phyloP scores from a whole-genome alignment of 2,113 vertebrate genomes.

The Boleophthalmus pectinirostris region DNA sequence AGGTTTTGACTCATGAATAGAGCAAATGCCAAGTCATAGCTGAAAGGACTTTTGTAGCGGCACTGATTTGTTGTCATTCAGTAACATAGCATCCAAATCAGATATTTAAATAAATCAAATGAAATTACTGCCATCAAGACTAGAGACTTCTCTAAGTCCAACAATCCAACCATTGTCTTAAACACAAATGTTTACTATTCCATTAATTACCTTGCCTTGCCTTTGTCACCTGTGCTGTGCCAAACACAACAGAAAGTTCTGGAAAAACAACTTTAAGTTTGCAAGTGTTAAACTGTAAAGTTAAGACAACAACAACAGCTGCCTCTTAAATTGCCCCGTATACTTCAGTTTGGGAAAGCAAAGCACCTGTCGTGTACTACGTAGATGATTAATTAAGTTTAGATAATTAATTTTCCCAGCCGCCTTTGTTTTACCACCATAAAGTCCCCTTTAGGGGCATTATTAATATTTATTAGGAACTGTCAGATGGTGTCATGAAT shows the following conservation, averaged over 20 bases:
- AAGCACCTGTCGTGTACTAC: constrained; percentile 5
- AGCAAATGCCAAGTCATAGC: constrained; percentile 17
- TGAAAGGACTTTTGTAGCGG: background rate
- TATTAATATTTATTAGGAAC: constrained; percentile 66
- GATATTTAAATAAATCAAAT: no score
- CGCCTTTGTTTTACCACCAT: constrained; percentile 44
- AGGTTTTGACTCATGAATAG: constrained; percentile 25
- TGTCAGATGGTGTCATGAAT: constrained; percentile 66
- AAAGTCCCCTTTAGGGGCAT: constrained; percentile 55
- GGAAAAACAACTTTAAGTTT: background rate
- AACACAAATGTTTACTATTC: background rate
- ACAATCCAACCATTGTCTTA: background rate
- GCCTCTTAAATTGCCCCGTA: background rate
- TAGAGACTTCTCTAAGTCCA: background rate
- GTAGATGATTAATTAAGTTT: constrained; percentile 49
- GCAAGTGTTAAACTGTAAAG: constrained; percentile 1
- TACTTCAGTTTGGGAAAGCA: background rate
- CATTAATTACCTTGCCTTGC: background rate
- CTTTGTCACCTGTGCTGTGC: no score
- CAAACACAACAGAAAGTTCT: background rate
- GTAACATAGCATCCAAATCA: background rate
- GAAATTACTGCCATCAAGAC: no score
- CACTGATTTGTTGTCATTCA: background rate
- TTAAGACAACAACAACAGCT: background rate
- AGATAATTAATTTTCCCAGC: constrained; percentile 55